phyloP scores from a whole-genome alignment of 2,113 vertebrate species.

The Peromyscus leucopus region DNA sequence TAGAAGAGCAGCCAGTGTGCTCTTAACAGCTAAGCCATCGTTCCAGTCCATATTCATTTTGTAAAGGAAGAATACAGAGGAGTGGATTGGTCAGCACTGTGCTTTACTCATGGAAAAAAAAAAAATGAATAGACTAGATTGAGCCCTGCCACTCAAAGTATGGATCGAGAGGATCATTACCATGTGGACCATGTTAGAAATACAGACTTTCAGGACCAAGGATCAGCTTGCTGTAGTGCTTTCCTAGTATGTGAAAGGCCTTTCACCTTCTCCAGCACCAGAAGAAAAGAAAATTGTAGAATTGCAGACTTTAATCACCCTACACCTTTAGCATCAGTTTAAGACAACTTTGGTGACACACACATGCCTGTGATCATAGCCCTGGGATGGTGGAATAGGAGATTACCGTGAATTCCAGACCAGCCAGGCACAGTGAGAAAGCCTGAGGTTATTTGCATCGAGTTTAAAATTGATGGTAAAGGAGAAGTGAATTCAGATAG shows the following conservation, averaged over 20 bases:
- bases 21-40: neutral
- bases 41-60: neutral
- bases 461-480: slow-evolving; percentile 22
- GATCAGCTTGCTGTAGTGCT: neutral
- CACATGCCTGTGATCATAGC: neutral
- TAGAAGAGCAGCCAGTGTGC: neutral
- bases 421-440: neutral
- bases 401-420: neutral
- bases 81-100: slow-evolving; percentile 47
- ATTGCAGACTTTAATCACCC: neutral
- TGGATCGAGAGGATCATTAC: neutral
- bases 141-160: neutral
- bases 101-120: slow-evolving; percentile 32
- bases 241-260: neutral
- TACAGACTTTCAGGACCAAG: neutral
- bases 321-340: slow-evolving; percentile 38
- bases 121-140: neutral
- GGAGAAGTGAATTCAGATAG: neutral
- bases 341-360: neutral
- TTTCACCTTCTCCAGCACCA: neutral
- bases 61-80: slow-evolving; percentile 10
- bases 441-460: neutral
- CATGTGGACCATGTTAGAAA: neutral
- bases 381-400: neutral
- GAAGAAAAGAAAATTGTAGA: neutral